Evolutionary conservation across 2,888 invertebrate genomes (phyloP), one percentile per base, ranked within the genome.

Genomic region (Aspidiotus rigidus): DNA sequence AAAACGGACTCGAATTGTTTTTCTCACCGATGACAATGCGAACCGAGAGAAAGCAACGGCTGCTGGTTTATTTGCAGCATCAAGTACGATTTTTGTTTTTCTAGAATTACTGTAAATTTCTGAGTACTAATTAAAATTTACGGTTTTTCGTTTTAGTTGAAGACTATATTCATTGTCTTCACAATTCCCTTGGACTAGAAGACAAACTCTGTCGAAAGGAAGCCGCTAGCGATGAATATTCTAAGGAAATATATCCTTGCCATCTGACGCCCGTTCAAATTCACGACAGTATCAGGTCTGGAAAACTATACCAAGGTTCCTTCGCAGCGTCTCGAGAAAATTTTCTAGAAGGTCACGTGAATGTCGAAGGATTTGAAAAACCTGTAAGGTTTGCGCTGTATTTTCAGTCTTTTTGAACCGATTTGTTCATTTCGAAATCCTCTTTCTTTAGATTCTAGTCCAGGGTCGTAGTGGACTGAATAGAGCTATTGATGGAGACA

Each of bases 401-500:
- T 28, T 28, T 28, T 28, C 28, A 28, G 5, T 28, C 28, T 28
- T 28, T 6, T 6, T n/a, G 10, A 49, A 11, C 6, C n/a, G 10
- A 49, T 49, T 49, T 49, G 10, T 49, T 49, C 49, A 49, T 49
- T 49, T 2, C 2, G 2, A 6, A 13, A 49, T 11, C n/a, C 13
- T 6, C 13, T 9, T 7, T 16, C 49, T 17, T 10, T 74, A 89
- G 89, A 83, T 93, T 72, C 79, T 93, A 8, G 82, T 95, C 17
- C 93, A 93, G 85, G 94, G 95, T 1, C 84, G 88, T 71, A 82
- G 84, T 67, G 85, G 90, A 64, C 83, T 97, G 69, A 99, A 99
- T 79, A 84, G 99, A 72, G 93, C 95, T 3, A 89, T 98, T 0
- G 92, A 98, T 77, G 96, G 93, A 7, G 99, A 99, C 77, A 80